Conservation (phyloP, 2,113 vertebrate genomes). For the Dolichallabes microphthalmus region DNA sequence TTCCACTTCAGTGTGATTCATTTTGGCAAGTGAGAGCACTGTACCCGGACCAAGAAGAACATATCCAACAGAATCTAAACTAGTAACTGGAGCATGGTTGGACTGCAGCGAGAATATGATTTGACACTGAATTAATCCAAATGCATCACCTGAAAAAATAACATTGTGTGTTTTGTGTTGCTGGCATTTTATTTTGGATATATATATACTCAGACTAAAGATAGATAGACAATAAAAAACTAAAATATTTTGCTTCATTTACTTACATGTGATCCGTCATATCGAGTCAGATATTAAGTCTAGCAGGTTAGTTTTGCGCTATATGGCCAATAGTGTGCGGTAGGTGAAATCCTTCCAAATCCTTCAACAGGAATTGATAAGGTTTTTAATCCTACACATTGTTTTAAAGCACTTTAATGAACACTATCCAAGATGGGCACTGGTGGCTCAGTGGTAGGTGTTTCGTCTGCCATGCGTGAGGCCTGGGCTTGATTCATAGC, state of each 20-base stretch:
- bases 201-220: background rate
- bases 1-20: background rate
- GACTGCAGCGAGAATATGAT: background rate
- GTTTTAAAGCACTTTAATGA: too few relatives aligned
- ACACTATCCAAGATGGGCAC: too few relatives aligned
- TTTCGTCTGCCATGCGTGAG: too few relatives aligned
- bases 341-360: too few relatives aligned
- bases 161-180: background rate
- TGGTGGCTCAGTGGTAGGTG: too few relatives aligned
- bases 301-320: too few relatives aligned
- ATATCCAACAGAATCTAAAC: background rate
- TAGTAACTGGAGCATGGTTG: background rate
- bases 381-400: too few relatives aligned
- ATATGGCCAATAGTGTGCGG: too few relatives aligned
- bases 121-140: background rate
- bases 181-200: background rate
- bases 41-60: background rate
- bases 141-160: background rate
- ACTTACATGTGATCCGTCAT: background rate
- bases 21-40: background rate
- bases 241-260: background rate
- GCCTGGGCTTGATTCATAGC: too few relatives aligned
- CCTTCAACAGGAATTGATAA: too few relatives aligned
- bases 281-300: too few relatives aligned
- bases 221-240: background rate